Percentiles rank a stretch among this genome's conserved stretches.
Evolutionary conservation across 2,888 invertebrate genomes (phyloP).

Genomic region (Eupithecia dodoneata): DNA sequence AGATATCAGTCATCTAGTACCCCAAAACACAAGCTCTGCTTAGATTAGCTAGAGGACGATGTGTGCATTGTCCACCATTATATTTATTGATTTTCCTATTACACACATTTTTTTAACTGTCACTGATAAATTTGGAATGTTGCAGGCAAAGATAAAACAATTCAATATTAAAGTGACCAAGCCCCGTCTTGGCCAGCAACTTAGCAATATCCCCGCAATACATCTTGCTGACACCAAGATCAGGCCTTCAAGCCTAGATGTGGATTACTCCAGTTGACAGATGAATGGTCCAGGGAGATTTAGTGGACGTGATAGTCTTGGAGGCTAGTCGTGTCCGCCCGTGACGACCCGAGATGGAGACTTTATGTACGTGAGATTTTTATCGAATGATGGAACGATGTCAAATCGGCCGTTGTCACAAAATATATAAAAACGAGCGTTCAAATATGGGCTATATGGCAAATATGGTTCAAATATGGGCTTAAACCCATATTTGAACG

Average conservation of each 20-base stretch:
- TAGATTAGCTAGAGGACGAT: too few relatives aligned
- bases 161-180: not conserved
- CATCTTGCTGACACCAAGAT: constrained; percentile 8
- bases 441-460: too few relatives aligned
- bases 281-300: constrained; percentile 10
- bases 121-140: not conserved
- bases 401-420: not conserved
- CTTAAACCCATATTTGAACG: too few relatives aligned
- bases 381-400: not conserved
- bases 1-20: too few relatives aligned
- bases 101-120: not conserved
- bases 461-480: too few relatives aligned
- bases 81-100: not conserved
- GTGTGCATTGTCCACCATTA: too few relatives aligned
- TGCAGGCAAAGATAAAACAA: not conserved
- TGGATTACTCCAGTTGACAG: constrained; percentile 5
- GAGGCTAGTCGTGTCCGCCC: not conserved
- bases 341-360: not conserved
- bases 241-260: not conserved
- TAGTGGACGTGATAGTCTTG: constrained; percentile 6
- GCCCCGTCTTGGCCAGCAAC: not conserved
- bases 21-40: too few relatives aligned
- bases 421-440: too few relatives aligned
- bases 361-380: not conserved
- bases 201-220: not conserved